phyloP scores from a whole-genome alignment of 2,888 invertebrate species.

The Melitaea athalia region DNA sequence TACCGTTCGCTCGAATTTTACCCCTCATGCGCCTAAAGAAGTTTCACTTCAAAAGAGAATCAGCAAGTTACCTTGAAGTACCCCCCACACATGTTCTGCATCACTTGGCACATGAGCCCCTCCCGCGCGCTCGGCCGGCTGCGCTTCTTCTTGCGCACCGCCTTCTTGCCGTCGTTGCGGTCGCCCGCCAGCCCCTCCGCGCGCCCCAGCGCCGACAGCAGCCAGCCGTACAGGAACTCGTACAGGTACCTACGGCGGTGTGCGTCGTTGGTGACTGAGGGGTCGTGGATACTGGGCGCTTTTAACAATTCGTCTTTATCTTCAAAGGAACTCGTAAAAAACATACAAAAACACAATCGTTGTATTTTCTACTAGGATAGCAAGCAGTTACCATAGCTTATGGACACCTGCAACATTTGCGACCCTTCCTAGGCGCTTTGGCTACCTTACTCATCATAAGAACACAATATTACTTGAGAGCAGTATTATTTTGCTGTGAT shows the following conservation, averaged over 20 bases:
- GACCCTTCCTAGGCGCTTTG: too few relatives aligned
- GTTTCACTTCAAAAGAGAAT: not conserved
- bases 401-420: too few relatives aligned
- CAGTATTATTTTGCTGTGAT: too few relatives aligned
- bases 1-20: too few relatives aligned
- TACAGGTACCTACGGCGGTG: constrained; percentile 89
- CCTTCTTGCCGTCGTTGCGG: constrained; percentile 36
- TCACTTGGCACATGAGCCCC: constrained; percentile 93
- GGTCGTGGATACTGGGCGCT: not conserved
- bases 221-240: constrained; percentile 96
- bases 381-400: too few relatives aligned
- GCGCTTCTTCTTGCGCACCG: constrained; percentile 84
- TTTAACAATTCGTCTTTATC: not conserved
- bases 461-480: too few relatives aligned
- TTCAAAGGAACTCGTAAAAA: too few relatives aligned
- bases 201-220: constrained; percentile 93
- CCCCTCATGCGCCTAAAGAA: too few relatives aligned
- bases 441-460: too few relatives aligned
- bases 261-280: not conserved
- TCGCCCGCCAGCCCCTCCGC: constrained; percentile 84
- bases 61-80: constrained; percentile 89
- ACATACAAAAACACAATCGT: too few relatives aligned
- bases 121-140: constrained; percentile 91
- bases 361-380: too few relatives aligned
- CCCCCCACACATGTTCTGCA: constrained; percentile 97